Evolutionary conservation across 30 jellyfish, hydroid and myxozoan genomes (phyloP).

Genomic region (Clytia hemisphaerica): DNA sequence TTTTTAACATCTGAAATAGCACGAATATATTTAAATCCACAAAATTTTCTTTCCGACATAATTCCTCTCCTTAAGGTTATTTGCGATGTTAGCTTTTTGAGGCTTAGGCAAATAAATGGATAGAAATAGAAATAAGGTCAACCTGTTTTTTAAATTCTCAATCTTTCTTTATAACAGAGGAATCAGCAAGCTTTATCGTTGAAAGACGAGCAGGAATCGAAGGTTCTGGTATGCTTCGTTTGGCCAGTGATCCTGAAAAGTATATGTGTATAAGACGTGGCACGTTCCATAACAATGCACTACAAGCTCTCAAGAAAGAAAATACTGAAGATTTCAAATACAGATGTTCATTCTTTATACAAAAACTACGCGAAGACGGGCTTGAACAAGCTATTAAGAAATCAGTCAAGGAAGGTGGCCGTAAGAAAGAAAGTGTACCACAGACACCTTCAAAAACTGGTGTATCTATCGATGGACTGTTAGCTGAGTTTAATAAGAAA

Average conservation of each 20-base stretch:
- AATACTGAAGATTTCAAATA: conserved; percentile 14
- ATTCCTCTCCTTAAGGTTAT: too few species aligned
- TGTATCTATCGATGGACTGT: not conserved
- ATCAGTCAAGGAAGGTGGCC: not conserved
- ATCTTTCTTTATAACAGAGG: too few species aligned
- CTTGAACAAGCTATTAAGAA: conserved; percentile 21
- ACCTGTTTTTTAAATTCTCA: too few species aligned
- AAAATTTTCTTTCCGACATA: too few species aligned
- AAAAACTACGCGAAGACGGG: conserved; percentile 13
- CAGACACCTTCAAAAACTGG: not conserved
- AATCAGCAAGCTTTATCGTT: too few species aligned
- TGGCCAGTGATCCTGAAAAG: conserved; percentile 2
- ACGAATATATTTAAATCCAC: too few species aligned
- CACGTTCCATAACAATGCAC: conserved; percentile 23
- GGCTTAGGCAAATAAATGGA: too few species aligned
- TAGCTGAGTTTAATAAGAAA: not conserved
- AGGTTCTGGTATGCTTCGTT: conserved; percentile 37
- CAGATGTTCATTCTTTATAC: conserved; percentile 31
- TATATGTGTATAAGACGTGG: conserved; percentile 18
- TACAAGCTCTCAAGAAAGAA: conserved; percentile 28
- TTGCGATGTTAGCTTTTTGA: too few species aligned
- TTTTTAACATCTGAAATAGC: too few species aligned
- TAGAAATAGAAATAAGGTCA: too few species aligned
- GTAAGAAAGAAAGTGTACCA: not conserved
- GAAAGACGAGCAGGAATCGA: conserved; percentile 32